Percentiles rank a stretch among this genome's conserved stretches.
phyloP scores from a whole-genome alignment of 2,797 vertebrate species.

The Pampus argenteus region DNA sequence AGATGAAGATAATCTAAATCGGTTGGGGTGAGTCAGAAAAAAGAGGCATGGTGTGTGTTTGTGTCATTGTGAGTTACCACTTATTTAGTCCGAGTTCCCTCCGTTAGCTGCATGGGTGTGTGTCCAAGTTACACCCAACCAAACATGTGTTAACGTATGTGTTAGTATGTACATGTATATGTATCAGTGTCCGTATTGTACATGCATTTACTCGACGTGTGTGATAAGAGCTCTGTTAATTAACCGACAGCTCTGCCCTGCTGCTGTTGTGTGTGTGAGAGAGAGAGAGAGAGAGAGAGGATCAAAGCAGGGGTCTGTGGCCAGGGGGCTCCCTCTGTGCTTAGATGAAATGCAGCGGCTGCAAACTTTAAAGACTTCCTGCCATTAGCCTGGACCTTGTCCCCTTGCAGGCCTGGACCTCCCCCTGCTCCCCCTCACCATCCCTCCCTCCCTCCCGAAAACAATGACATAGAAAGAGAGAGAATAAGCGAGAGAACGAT shows the following conservation, averaged over 20 bases:
- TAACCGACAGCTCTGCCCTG: slow-evolving; percentile 89
- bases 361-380: slow-evolving; percentile 99
- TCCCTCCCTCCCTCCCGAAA: slow-evolving; percentile 79
- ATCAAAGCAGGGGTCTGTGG: slow-evolving; percentile 94
- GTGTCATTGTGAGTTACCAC: slow-evolving; percentile 2
- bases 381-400: slow-evolving; percentile 97
- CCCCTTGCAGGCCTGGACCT: slow-evolving; percentile 90
- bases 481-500: slow-evolving; percentile 78
- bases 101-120: slow-evolving; percentile 5
- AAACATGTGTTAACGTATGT: neutral
- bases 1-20: slow-evolving; percentile 48
- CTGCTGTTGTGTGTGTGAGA: slow-evolving; percentile 80
- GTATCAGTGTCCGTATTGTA: slow-evolving; percentile 9
- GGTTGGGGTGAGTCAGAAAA: slow-evolving; percentile 29
- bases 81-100: slow-evolving; percentile 11
- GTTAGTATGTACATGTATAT: slow-evolving; percentile 7
- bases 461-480: slow-evolving; percentile 54
- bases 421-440: slow-evolving; percentile 71
- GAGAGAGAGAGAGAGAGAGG: slow-evolving; percentile 73
- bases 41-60: slow-evolving; percentile 47
- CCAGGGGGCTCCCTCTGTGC: slow-evolving; percentile 91
- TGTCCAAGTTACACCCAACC: no score
- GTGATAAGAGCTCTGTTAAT: slow-evolving; percentile 95
- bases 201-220: slow-evolving; percentile 75
- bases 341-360: slow-evolving; percentile 93